Evolutionary conservation across 2,797 vertebrate genomes (phyloP).

Genomic region (Cacajao melanocephalus): DNA sequence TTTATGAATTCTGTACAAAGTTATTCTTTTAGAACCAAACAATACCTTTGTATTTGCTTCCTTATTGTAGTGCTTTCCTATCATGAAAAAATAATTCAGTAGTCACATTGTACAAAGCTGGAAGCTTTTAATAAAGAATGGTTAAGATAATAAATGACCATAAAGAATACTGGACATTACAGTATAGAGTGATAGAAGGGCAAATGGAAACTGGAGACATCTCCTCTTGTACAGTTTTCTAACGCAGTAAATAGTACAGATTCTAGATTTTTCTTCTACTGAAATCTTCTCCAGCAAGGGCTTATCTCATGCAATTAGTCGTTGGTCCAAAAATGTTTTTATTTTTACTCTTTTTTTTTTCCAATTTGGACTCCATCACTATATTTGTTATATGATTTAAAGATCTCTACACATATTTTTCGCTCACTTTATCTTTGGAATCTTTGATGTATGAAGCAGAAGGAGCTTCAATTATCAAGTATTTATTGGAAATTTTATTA

Average conservation of each 20-base stretch:
- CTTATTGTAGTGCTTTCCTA: background rate
- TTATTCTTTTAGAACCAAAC: background rate
- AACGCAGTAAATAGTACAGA: background rate
- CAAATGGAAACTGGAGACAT: background rate
- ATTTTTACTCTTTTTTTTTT: background rate
- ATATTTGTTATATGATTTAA: constrained; percentile 26
- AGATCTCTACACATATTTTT: background rate
- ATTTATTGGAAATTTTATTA: constrained; percentile 16
- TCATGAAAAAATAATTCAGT: background rate
- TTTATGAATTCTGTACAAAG: background rate
- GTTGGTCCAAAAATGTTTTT: background rate
- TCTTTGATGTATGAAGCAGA: background rate
- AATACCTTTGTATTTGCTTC: background rate
- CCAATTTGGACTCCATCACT: background rate
- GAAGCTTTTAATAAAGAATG: background rate
- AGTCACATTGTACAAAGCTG: background rate
- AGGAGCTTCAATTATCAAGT: background rate
- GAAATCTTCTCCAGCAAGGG: background rate
- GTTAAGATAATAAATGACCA: background rate
- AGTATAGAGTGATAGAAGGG: background rate
- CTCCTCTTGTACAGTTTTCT: background rate
- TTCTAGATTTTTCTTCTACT: background rate
- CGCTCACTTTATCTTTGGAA: constrained; percentile 8
- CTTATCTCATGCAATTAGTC: background rate
- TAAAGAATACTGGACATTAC: background rate